phyloP scores from a whole-genome alignment of 2,888 invertebrate genomes.

The Nephrotoma guestfalica region DNA sequence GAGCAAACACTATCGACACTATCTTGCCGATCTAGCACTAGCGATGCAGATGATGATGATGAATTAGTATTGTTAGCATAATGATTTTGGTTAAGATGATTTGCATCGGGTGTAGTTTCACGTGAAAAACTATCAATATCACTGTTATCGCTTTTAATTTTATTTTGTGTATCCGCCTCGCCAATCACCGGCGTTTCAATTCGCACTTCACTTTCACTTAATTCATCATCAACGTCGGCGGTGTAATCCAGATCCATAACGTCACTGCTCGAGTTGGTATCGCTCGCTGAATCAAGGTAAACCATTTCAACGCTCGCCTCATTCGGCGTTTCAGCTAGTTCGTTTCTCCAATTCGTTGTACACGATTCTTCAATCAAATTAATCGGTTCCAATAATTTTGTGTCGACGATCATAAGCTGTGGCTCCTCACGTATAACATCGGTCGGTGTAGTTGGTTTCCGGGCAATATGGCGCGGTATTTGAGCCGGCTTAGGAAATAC shows the following conservation, averaged over 20 bases:
- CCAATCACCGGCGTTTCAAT: conserved; percentile 19
- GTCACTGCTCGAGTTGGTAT: conserved; percentile 41
- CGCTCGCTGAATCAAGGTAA: conserved; percentile 39
- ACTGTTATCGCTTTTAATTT: conserved; percentile 6
- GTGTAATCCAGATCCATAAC: conserved; percentile 39
- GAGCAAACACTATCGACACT: conserved; percentile 47
- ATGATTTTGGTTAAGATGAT: conserved; percentile 7
- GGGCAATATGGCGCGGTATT: conserved; percentile 25
- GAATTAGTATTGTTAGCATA: background rate
- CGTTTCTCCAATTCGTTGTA: conserved; percentile 36
- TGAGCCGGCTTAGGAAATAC: conserved; percentile 30
- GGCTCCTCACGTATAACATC: conserved; percentile 24
- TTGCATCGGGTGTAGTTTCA: conserved; percentile 2
- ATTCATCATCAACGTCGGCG: conserved; percentile 34
- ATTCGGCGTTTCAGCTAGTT: conserved; percentile 29
- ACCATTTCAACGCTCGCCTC: conserved; percentile 51
- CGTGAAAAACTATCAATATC: conserved; percentile 7
- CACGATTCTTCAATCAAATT: conserved; percentile 41
- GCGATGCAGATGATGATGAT: background rate
- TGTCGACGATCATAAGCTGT: conserved; percentile 41
- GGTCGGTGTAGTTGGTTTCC: conserved; percentile 11
- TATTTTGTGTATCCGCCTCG: conserved; percentile 13
- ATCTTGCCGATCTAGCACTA: conserved; percentile 34
- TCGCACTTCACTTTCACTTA: conserved; percentile 25
- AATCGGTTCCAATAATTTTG: conserved; percentile 39